Evolutionary conservation across 2,797 vertebrate genomes (phyloP).

Genomic region (Anas bahamensis): DNA sequence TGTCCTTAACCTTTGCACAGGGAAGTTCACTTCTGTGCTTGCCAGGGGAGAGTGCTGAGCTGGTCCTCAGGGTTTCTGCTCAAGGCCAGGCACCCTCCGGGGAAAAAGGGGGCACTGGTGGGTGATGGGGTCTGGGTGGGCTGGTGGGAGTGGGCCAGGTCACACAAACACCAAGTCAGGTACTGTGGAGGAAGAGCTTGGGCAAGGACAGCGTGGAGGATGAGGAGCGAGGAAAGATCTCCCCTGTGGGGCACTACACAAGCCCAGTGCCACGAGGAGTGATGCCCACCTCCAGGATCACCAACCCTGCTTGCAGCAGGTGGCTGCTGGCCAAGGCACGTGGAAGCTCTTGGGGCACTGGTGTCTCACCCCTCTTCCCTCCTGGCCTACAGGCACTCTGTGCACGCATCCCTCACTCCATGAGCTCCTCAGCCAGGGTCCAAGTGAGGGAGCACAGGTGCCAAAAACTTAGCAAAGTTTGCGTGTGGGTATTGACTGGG

Average conservation of each 20-base stretch:
- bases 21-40: not conserved
- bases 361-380: not conserved
- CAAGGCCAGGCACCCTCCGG: fast-evolving
- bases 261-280: not conserved
- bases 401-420: not conserved
- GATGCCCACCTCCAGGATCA: not conserved
- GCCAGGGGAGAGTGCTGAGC: not conserved
- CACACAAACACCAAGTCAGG: not conserved
- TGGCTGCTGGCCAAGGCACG: fast-evolving
- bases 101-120: not conserved
- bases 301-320: fast-evolving
- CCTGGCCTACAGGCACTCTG: not conserved
- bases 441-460: fast-evolving
- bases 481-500: not conserved
- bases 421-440: fast-evolving
- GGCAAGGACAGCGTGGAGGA: not conserved
- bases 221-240: not conserved
- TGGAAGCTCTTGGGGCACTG: fast-evolving
- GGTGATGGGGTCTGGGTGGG: fast-evolving
- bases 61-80: not conserved
- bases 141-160: not conserved
- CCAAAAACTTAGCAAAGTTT: not conserved
- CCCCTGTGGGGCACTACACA: not conserved
- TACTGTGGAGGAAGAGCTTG: not conserved
- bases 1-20: not conserved